phyloP scores from a whole-genome alignment of 2,113 vertebrate genomes.

The Desmodus rotundus region DNA sequence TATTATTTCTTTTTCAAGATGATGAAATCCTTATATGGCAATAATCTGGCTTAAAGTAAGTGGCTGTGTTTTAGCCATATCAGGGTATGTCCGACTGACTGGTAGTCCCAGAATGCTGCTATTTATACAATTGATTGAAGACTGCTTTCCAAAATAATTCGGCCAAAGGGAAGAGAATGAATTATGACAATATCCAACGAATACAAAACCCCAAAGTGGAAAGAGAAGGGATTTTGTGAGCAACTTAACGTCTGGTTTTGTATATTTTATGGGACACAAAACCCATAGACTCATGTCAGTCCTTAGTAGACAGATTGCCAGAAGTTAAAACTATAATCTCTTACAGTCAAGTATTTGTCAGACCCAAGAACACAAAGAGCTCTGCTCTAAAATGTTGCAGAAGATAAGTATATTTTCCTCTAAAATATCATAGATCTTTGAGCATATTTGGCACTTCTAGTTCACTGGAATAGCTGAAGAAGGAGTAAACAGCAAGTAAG shows the following conservation, averaged over 20 bases:
- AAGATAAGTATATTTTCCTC: neutral
- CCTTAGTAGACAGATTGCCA: neutral
- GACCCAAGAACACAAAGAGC: neutral
- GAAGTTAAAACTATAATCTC: neutral
- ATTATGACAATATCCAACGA: neutral
- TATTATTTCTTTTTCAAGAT: neutral
- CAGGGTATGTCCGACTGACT: neutral
- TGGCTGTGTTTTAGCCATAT: neutral
- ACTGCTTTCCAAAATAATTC: neutral
- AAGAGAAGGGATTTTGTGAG: neutral
- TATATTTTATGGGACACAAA: neutral
- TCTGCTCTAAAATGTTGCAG: neutral
- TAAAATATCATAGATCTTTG: neutral
- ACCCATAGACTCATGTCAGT: neutral
- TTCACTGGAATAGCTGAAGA: neutral
- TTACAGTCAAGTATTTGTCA: neutral
- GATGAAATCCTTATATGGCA: neutral
- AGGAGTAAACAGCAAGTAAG: neutral
- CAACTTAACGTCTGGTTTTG: neutral
- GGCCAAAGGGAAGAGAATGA: neutral
- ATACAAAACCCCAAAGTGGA: neutral
- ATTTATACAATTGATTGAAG: neutral
- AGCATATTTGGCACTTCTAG: neutral
- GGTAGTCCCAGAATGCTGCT: neutral
- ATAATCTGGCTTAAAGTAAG: neutral